Evolutionary conservation across 2,888 invertebrate species (phyloP).

Genomic region (Amphipoea oculea): DNA sequence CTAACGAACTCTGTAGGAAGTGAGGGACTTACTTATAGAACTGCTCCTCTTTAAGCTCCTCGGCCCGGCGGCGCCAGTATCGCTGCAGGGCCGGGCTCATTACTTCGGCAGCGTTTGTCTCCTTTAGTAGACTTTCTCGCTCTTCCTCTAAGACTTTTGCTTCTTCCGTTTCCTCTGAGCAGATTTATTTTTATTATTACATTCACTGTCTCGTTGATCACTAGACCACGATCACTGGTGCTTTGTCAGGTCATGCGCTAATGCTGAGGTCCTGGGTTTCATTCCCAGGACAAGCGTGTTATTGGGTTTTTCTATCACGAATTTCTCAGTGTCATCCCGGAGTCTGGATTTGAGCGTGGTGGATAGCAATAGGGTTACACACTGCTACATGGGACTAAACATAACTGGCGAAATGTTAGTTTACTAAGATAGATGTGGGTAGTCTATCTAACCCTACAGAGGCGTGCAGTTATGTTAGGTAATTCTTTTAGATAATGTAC

Average conservation of each 20-base stretch:
- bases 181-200: neutral
- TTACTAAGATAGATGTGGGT: neutral
- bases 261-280: neutral
- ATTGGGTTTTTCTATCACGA: neutral
- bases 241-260: neutral
- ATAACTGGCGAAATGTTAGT: neutral
- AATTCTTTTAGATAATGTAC: neutral
- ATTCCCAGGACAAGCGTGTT: neutral
- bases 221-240: neutral
- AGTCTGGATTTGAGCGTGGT: neutral
- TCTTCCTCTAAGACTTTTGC: conserved; percentile 69
- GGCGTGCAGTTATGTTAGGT: neutral
- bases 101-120: conserved; percentile 72
- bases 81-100: conserved; percentile 75
- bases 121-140: conserved; percentile 66
- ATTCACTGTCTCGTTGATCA: neutral
- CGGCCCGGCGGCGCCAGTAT: conserved; percentile 84
- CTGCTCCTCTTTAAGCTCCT: conserved; percentile 82
- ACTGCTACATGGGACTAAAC: neutral
- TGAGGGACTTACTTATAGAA: conserved; percentile 77
- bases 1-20: neutral
- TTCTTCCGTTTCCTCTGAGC: conserved; percentile 24
- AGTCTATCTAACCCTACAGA: neutral
- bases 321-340: neutral
- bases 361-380: neutral